Evolutionary conservation across 2,888 invertebrate species (phyloP), one percentile per base, ranked within the genome.

Genomic region (Seira sanloemensis): DNA sequence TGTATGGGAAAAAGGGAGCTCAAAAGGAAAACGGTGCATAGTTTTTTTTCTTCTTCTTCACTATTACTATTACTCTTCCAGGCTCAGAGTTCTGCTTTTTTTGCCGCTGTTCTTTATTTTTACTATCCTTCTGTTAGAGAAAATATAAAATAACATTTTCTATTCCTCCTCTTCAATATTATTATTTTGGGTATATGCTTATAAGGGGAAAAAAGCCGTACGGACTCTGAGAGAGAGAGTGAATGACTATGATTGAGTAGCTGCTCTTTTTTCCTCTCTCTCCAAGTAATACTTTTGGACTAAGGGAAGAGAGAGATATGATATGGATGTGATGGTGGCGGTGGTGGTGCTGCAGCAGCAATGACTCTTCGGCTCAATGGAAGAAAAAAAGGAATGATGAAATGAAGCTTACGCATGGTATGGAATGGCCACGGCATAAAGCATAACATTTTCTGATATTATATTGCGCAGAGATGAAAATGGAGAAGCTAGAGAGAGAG

Each of bases 1-100:
- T 81, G 81, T 81, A 81, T 81, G 81, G 81, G 75, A 81, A 80
- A 76, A 80, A 80, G 72, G 81, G 81, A 81, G 81, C 81, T 81
- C 75, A 81, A 50, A 50, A 50, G 81, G 81, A 81, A 81, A 81
- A 81, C 81, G 81, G 81, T 81, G 79, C 79, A 79, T 80, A 80
- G 68, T 74, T 80, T 19, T 24, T 25, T 78, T n/a, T n/a, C n/a
- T n/a, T n/a, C n/a, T n/a, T n/a, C n/a, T n/a, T 65, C 72, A 78
- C 73, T 80, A 75, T 74, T 80, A 80, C 80, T 62, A 24, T 62
- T 68, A 77, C 68, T 68, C 46, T 71, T 26, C 77, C 73, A 18
- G 50, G n/a, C 50, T 50, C 16, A 18, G n/a, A 50, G 50, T 50
- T 50, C 50, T 50, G 50, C 50, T 50, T 7, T 50, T 50, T 50